Percentiles rank a stretch among this genome's conserved stretches.
phyloP scores from a whole-genome alignment of 1,140 invertebrate genomes.

The Atta cephalotes region DNA sequence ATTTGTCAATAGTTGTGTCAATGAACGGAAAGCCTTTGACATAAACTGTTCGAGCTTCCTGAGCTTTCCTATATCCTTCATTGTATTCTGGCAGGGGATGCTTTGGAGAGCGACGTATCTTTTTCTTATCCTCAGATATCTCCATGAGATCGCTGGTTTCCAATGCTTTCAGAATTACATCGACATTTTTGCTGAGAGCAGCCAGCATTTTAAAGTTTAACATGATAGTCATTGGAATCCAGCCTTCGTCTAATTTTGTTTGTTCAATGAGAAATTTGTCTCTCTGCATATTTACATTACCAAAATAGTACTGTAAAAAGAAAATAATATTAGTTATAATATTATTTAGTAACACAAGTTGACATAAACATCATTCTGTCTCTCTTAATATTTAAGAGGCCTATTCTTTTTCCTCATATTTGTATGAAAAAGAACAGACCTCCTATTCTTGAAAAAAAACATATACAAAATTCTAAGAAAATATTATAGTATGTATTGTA shows the following conservation, averaged over 20 bases:
- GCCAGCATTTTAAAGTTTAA: conserved; percentile 96
- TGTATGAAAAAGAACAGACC: too few relatives aligned
- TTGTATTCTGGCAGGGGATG: conserved; percentile 94
- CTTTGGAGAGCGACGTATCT: conserved; percentile 92
- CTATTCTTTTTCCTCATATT: too few relatives aligned
- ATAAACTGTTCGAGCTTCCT: conserved; percentile 93
- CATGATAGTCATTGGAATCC: conserved; percentile 94
- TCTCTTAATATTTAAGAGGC: too few relatives aligned
- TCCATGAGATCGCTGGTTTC: conserved; percentile 93
- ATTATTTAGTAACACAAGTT: too few relatives aligned
- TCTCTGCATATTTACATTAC: conserved; percentile 95
- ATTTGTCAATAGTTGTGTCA: conserved; percentile 89
- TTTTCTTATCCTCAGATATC: conserved; percentile 93
- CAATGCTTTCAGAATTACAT: conserved; percentile 91
- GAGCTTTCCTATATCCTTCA: conserved; percentile 93
- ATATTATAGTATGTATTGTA: too few relatives aligned
- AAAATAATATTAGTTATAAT: neutral
- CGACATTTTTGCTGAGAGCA: conserved; percentile 89
- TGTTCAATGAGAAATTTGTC: conserved; percentile 96
- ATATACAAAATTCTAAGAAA: too few relatives aligned
- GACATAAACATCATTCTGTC: too few relatives aligned
- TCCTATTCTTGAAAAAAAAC: too few relatives aligned
- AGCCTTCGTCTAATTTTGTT: conserved; percentile 93
- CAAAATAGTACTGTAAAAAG: conserved; percentile 90
- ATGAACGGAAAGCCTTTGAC: conserved; percentile 94